phyloP scores from a whole-genome alignment of 1,140 invertebrate species.

The Euwallacea similis region DNA sequence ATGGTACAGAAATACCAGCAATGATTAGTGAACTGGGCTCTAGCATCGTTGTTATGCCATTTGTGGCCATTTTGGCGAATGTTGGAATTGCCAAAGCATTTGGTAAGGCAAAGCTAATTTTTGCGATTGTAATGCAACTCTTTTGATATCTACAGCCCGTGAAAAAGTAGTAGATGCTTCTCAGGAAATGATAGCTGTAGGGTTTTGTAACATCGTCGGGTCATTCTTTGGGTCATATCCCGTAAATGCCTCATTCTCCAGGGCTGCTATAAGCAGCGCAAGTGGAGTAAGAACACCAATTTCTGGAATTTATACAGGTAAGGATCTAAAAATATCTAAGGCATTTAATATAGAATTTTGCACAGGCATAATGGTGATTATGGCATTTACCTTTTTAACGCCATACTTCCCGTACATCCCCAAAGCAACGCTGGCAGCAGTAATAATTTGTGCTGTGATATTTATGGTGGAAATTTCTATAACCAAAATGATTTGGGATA shows the following conservation, averaged over 20 bases:
- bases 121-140: too few relatives aligned
- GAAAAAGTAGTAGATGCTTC: conserved; percentile 62
- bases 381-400: conserved; percentile 62
- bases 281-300: conserved; percentile 75
- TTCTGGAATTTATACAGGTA: conserved; percentile 68
- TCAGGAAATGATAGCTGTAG: conserved; percentile 70
- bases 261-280: conserved; percentile 74
- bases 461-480: conserved; percentile 69
- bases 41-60: conserved; percentile 73
- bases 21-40: conserved; percentile 69
- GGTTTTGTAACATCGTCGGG: conserved; percentile 70
- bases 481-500: conserved; percentile 64
- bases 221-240: conserved; percentile 75
- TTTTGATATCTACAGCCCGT: conserved; percentile 49
- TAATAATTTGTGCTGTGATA: conserved; percentile 71
- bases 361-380: conserved; percentile 59
- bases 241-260: conserved; percentile 70
- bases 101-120: conserved; percentile 56
- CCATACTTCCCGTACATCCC: conserved; percentile 74
- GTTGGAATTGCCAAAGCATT: conserved; percentile 89
- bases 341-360: too few relatives aligned
- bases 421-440: conserved; percentile 64
- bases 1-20: conserved; percentile 60
- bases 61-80: conserved; percentile 81
- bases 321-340: not conserved